These are phyloP conservation scores for Amphiduros pacificus DNA, from an alignment of 2,888 invertebrate species.

Conservation along the genomic window DNA sequence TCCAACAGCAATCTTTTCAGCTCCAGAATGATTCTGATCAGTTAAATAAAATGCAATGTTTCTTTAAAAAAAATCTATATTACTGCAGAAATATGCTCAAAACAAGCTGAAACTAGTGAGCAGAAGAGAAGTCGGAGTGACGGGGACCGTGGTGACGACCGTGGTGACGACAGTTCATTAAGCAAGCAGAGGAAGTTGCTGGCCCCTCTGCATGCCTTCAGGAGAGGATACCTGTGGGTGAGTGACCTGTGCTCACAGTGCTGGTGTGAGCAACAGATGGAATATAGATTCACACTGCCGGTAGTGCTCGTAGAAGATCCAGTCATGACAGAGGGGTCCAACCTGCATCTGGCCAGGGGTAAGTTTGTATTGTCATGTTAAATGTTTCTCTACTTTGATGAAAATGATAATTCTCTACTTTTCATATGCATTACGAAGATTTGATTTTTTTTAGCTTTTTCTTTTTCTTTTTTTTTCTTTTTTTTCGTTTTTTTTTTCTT, in stretches of 20 bases:
- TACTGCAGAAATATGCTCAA: no score
- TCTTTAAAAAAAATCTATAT: no score
- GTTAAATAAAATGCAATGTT: no score
- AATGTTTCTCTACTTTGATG: background rate
- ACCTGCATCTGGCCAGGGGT: slow-evolving; percentile 50
- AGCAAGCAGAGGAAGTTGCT: no score
- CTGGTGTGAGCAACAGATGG: slow-evolving; percentile 55
- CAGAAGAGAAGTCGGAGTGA: no score
- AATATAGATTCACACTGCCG: slow-evolving; percentile 36
- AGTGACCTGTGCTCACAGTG: slow-evolving; percentile 41
- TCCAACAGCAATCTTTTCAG: no score
- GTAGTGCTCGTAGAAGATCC: slow-evolving; percentile 36
- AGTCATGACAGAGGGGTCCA: slow-evolving; percentile 39
- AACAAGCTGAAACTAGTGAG: no score
- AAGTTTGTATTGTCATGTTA: background rate
- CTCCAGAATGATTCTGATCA: no score
- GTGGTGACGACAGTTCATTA: no score
- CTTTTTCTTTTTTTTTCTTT: background rate
- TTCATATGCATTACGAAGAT: background rate
- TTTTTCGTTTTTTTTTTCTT: background rate
- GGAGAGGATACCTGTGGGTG: slow-evolving; percentile 47
- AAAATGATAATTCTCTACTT: background rate
- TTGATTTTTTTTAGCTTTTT: background rate
- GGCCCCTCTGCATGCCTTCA: slow-evolving; percentile 36
- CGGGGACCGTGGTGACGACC: no score